phyloP scores from a whole-genome alignment of 2,888 invertebrate genomes.

The Chromoteleia sp. region DNA sequence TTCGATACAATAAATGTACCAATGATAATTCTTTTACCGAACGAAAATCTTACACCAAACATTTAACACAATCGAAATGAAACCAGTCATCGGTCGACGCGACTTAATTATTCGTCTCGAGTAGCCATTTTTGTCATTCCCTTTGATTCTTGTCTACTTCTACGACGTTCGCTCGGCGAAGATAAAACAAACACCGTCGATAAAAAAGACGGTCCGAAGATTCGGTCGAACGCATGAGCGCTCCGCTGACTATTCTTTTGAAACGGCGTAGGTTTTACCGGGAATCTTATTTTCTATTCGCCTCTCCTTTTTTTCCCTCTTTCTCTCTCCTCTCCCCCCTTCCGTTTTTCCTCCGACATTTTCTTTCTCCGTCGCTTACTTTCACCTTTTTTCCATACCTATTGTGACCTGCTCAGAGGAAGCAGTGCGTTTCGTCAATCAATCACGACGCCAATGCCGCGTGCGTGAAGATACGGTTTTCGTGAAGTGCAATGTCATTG shows the following conservation, averaged over 20 bases:
- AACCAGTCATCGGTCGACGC: not conserved
- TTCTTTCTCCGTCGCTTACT: slow-evolving; percentile 60
- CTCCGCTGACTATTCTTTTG: slow-evolving; percentile 69
- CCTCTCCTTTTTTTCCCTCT: slow-evolving; percentile 32
- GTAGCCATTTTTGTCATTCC: slow-evolving; percentile 7
- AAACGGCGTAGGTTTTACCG: slow-evolving; percentile 58
- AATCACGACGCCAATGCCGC: slow-evolving; percentile 55
- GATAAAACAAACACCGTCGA: slow-evolving; percentile 10
- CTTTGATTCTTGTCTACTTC: not conserved
- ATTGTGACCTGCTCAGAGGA: slow-evolving; percentile 50
- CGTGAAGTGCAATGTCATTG: slow-evolving; percentile 47
- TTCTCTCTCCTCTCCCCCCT: slow-evolving; percentile 18
- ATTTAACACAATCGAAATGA: too few species aligned
- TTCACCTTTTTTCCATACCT: slow-evolving; percentile 66
- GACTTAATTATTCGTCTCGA: slow-evolving; percentile 4
- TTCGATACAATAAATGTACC: too few species aligned
- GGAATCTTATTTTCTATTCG: slow-evolving; percentile 62
- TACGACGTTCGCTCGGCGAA: not conserved
- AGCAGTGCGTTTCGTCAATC: slow-evolving; percentile 55
- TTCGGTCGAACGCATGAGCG: slow-evolving; percentile 72
- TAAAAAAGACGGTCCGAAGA: slow-evolving; percentile 65
- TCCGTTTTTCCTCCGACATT: slow-evolving; percentile 37
- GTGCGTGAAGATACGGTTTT: slow-evolving; percentile 40
- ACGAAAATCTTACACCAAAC: too few species aligned
- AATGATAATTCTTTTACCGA: too few species aligned